Conservation (phyloP, 2,797 vertebrate species). For the Melanotaenia maccullochi region DNA sequence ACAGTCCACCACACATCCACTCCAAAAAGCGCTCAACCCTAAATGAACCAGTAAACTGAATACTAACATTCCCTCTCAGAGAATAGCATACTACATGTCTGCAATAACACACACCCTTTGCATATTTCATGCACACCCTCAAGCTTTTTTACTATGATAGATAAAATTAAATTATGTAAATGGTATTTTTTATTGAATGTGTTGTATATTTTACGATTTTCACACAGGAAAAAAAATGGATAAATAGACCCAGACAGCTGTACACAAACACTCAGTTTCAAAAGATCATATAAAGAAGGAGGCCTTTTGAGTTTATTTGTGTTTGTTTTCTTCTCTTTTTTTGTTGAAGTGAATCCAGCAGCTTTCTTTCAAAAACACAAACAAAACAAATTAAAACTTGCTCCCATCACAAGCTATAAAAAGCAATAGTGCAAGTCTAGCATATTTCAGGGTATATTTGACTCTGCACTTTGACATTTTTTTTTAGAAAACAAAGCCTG, state of each 20-base stretch:
- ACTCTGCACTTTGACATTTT: slow-evolving; percentile 77
- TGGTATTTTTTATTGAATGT: neutral
- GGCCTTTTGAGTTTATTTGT: slow-evolving; percentile 22
- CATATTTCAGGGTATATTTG: slow-evolving; percentile 79
- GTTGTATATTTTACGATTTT: slow-evolving; percentile 8
- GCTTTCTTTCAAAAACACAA: slow-evolving; percentile 37
- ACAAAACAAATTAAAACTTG: slow-evolving; percentile 21
- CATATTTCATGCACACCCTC: slow-evolving; percentile 1
- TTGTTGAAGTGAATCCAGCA: slow-evolving; percentile 43
- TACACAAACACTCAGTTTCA: slow-evolving; percentile 5
- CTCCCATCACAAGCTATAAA: slow-evolving; percentile 67
- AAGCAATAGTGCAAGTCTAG: slow-evolving; percentile 61
- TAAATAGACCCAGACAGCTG: neutral
- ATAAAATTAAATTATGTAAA: slow-evolving; percentile 13
- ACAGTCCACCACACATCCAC: slow-evolving; percentile 26
- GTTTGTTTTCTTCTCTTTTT: slow-evolving; percentile 18
- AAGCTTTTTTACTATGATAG: neutral
- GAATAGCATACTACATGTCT: slow-evolving; percentile 1
- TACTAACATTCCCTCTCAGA: slow-evolving; percentile 16
- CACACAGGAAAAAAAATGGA: slow-evolving; percentile 1
- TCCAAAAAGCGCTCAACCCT: slow-evolving; percentile 22
- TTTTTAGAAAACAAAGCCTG: slow-evolving; percentile 67
- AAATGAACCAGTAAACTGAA: slow-evolving; percentile 36
- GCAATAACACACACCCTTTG: slow-evolving; percentile 15
- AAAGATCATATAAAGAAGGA: slow-evolving; percentile 15